Percentiles rank a stretch among this genome's conserved stretches.
These are phyloP conservation scores for Chaenodraco wilsoni DNA, from an alignment of 2,797 vertebrate species.

Conservation along the genomic window DNA sequence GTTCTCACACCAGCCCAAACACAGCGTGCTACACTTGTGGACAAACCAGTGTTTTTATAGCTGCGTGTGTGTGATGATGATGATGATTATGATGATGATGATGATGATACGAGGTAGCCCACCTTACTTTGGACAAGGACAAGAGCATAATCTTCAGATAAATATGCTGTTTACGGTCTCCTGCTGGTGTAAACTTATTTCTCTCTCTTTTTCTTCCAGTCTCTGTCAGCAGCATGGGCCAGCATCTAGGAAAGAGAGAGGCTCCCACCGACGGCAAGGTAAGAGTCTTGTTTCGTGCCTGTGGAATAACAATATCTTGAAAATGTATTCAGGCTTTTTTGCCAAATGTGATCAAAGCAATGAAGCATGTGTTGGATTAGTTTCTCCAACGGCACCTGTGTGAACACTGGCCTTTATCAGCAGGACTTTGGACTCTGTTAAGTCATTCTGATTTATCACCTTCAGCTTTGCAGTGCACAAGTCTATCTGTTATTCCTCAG, in stretches of 20 bases:
- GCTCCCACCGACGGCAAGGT: constrained; percentile 68
- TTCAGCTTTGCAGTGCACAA: not conserved
- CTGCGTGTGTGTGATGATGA: not conserved
- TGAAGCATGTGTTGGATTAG: constrained; percentile 31
- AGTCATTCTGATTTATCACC: constrained; percentile 41
- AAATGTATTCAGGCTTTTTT: not conserved
- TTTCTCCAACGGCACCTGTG: constrained; percentile 41
- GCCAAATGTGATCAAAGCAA: constrained; percentile 19
- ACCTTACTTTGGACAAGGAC: constrained; percentile 37
- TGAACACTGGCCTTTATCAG: constrained; percentile 58
- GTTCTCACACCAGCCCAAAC: constrained; percentile 3
- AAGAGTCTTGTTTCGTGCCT: constrained; percentile 34
- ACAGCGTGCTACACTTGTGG: not conserved
- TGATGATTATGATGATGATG: not conserved
- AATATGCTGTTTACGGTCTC: constrained; percentile 28
- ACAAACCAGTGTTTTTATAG: not conserved
- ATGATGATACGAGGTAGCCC: constrained; percentile 2
- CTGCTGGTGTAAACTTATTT: constrained; percentile 13
- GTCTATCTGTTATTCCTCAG: not conserved
- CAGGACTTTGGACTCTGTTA: constrained; percentile 67
- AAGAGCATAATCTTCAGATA: constrained; percentile 22
- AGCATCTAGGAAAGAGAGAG: constrained; percentile 79
- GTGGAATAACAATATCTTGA: not conserved
- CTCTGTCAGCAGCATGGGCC: constrained; percentile 81
- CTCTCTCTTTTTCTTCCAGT: constrained; percentile 65